phyloP scores from a whole-genome alignment of 2,888 invertebrate genomes.

The Vanessa cardui region DNA sequence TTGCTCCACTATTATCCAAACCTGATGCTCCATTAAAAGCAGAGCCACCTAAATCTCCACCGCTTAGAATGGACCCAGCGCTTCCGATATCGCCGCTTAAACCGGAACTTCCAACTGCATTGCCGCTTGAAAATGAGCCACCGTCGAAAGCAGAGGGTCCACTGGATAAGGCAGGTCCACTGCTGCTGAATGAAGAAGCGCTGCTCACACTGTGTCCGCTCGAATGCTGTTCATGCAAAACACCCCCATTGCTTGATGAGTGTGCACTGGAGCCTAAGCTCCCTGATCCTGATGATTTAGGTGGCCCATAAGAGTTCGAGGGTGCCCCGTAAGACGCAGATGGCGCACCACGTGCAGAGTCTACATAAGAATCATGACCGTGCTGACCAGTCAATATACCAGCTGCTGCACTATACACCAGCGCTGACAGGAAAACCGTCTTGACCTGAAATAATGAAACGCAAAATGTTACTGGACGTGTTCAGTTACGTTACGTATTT shows the following conservation, averaged over 20 bases:
- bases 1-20: slow-evolving; percentile 2
- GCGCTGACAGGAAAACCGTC: slow-evolving; percentile 62
- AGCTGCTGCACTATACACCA: slow-evolving; percentile 65
- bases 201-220: slow-evolving; percentile 30
- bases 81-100: slow-evolving; percentile 22
- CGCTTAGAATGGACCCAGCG: slow-evolving; percentile 7
- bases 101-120: slow-evolving; percentile 16
- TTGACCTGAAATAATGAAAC: slow-evolving; percentile 67
- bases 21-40: not conserved
- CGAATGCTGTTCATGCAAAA: slow-evolving; percentile 27
- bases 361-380: slow-evolving; percentile 62
- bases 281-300: slow-evolving; percentile 40
- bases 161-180: slow-evolving; percentile 20
- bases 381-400: slow-evolving; percentile 58
- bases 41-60: slow-evolving; percentile 31
- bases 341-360: slow-evolving; percentile 64
- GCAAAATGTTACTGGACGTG: slow-evolving; percentile 18
- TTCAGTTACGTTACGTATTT: not conserved
- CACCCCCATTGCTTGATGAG: slow-evolving; percentile 26
- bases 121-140: slow-evolving; percentile 10
- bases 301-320: slow-evolving; percentile 61
- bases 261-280: slow-evolving; percentile 35
- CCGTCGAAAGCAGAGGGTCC: slow-evolving; percentile 28
- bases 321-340: slow-evolving; percentile 71
- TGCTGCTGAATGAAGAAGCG: slow-evolving; percentile 30